Conservation (phyloP, 2,113 vertebrate genomes). For the Hemibagrus wyckioides region DNA sequence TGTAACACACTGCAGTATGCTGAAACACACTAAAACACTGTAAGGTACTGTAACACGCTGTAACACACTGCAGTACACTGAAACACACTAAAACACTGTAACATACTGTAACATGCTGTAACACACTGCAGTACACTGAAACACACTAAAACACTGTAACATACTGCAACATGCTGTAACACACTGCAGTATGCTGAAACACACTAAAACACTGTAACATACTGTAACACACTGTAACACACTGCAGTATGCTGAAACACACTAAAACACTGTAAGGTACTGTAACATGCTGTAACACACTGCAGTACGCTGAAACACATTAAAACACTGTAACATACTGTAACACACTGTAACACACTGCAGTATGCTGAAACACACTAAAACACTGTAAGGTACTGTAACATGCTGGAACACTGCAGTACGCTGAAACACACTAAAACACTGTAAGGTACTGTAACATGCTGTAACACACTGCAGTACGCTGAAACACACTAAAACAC, state of each 20-base stretch:
- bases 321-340: background rate
- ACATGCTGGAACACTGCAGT: background rate
- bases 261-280: background rate
- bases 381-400: background rate
- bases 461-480: background rate
- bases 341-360: background rate
- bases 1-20: background rate
- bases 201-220: background rate
- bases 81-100: background rate
- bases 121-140: background rate
- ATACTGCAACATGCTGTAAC: background rate
- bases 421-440: background rate
- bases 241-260: background rate
- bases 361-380: background rate
- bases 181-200: background rate
- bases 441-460: background rate
- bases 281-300: background rate
- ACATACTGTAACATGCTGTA: background rate
- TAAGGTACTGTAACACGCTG: background rate
- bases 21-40: background rate
- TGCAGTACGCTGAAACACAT: background rate
- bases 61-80: background rate
- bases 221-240: background rate
- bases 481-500: background rate
- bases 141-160: background rate